Base-by-base conservation (phyloP, 2,797 vertebrate species). In the Alcedo atthis region DNA sequence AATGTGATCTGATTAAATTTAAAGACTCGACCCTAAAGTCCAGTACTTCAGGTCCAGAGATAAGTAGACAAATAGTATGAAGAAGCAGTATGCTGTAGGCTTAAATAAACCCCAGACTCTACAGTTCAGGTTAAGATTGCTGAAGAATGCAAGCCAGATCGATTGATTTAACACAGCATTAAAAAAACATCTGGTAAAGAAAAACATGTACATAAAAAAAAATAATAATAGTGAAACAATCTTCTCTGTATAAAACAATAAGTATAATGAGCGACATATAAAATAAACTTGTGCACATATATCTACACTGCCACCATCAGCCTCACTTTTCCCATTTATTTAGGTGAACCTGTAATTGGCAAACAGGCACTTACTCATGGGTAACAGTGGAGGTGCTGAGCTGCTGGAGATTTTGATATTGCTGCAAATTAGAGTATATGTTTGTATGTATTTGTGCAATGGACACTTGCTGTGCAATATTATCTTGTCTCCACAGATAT, bases 401-500 rank as follows among this genome's bases (percentile, higher is more conserved):
- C 81, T 69, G 74, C 85, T 68, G 90, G 59, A 87, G 81, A 74
- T 77, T 73, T 59, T 10, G 5, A 63, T 68, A 28, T 46, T 40
- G 66, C 85, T 80, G 78, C 80, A 95, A 85, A 93, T 81, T 4
- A 76, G 73, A 77, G 61, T 62, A 46, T 70, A 53, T 71, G 83
- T 74, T 95, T 89, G 59, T 79, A 70, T 42, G 17, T 30, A 69
- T 89, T 79, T 87, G 58, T 81, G 81, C 59, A 87, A 76, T 21
- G 73, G 90, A 61, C 59, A 85, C 84, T 86, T n/a, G 55, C 92
- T 94, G 85, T 88, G 81, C 85, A 54, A 74, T 92, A 90, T 81
- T 90, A 89, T 89, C 90, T 93, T 95, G 92, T 90, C 91, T 96
- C 85, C 64, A 71, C 66, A 90, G 92, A 92, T 57, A 85, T 93